These are phyloP conservation scores for Bombus waltoni DNA, from an alignment of 1,140 invertebrate genomes.

Conservation along the genomic window DNA sequence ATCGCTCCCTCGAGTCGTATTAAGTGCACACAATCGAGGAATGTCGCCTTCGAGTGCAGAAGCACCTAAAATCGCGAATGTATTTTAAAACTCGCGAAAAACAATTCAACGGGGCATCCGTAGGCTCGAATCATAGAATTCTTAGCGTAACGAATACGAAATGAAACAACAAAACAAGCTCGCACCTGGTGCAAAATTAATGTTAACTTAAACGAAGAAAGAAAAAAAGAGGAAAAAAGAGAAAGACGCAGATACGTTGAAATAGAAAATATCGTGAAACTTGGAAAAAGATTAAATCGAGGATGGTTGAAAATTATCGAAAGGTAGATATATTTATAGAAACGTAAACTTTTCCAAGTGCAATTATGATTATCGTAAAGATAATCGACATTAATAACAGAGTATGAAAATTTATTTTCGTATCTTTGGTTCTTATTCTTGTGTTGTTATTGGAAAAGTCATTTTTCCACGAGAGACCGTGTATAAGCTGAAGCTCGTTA, in stretches of 20 bases:
- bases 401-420: neutral
- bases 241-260: no score
- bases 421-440: neutral
- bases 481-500: neutral
- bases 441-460: neutral
- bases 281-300: no score
- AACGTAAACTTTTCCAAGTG: neutral
- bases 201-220: no score
- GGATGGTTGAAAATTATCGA: neutral
- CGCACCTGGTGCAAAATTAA: no score
- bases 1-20: conserved; percentile 46
- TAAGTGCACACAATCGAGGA: conserved; percentile 36
- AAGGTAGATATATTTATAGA: neutral
- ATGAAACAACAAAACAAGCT: neutral
- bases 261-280: no score
- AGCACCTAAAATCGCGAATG: conserved; percentile 34
- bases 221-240: no score
- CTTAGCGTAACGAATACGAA: neutral
- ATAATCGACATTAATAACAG: neutral
- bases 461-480: neutral
- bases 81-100: neutral
- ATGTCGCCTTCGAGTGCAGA: conserved; percentile 30
- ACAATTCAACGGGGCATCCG: neutral
- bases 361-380: neutral
- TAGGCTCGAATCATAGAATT: neutral